Evolutionary conservation across 2,888 invertebrate genomes (phyloP).

Genomic region (Lasioglossum vierecki): DNA sequence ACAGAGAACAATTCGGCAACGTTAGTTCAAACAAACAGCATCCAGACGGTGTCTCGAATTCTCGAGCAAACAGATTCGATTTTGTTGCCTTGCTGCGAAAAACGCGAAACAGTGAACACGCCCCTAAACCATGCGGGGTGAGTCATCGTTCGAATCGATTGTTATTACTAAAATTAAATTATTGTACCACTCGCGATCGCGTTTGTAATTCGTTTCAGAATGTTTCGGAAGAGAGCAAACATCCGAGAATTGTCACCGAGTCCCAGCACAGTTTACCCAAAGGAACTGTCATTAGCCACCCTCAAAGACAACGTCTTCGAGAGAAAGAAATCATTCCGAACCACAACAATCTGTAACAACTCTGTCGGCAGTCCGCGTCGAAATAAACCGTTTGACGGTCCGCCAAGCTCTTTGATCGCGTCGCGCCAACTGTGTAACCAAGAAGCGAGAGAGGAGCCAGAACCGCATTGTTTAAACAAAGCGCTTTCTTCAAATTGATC

Average conservation of each 20-base stretch:
- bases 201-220: neutral
- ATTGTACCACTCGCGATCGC: neutral
- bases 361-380: neutral
- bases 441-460: neutral
- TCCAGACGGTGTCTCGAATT: neutral
- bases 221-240: neutral
- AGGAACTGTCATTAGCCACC: neutral
- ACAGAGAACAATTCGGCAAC: constrained; percentile 8
- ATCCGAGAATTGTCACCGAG: neutral
- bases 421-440: neutral
- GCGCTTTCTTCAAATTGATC: neutral
- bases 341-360: neutral
- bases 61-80: neutral
- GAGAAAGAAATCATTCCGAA: neutral
- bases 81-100: neutral
- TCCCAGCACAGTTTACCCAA: neutral
- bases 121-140: neutral
- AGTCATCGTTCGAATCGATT: neutral
- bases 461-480: neutral
- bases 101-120: neutral
- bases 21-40: constrained; percentile 6
- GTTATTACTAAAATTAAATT: neutral
- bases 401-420: constrained; percentile 25
- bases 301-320: neutral
- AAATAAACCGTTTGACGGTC: constrained; percentile 30